Evolutionary conservation across 2,113 vertebrate genomes (phyloP).

Genomic region (Chaenocephalus aceratus): DNA sequence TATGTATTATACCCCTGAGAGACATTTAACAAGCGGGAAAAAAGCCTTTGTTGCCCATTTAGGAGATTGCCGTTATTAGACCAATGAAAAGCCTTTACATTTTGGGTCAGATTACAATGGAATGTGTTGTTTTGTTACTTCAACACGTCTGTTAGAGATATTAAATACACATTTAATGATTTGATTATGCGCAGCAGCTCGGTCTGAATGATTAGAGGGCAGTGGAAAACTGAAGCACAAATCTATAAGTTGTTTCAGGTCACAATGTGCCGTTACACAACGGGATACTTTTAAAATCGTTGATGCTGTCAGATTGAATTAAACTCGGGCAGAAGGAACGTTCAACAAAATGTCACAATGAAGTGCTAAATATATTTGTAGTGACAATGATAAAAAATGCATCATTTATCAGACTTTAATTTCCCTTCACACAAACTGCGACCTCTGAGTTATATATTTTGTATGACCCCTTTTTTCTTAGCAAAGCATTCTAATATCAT

Average conservation of each 20-base stretch:
- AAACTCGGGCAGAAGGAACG: neutral
- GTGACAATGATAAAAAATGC: neutral
- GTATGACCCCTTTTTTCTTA: constrained; percentile 9
- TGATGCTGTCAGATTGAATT: neutral
- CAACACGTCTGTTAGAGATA: neutral
- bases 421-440: neutral
- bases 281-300: constrained; percentile 6
- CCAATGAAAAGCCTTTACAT: neutral
- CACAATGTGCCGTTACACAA: constrained; percentile 36
- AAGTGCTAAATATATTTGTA: neutral
- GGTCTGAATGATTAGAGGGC: constrained; percentile 17
- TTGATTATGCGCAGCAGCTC: neutral
- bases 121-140: neutral
- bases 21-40: neutral
- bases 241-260: constrained; percentile 59
- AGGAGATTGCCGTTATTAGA: no score
- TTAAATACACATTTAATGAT: constrained; percentile 31
- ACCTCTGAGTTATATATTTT: constrained; percentile 20
- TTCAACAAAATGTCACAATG: neutral
- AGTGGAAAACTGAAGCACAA: constrained; percentile 43
- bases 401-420: constrained; percentile 30
- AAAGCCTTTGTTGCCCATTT: neutral
- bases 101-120: neutral
- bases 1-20: neutral
- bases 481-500: constrained; percentile 11